Percentiles rank a stretch among this genome's conserved stretches.
phyloP scores from a whole-genome alignment of 2,113 vertebrate species.

The Cyanoliseus patagonus region DNA sequence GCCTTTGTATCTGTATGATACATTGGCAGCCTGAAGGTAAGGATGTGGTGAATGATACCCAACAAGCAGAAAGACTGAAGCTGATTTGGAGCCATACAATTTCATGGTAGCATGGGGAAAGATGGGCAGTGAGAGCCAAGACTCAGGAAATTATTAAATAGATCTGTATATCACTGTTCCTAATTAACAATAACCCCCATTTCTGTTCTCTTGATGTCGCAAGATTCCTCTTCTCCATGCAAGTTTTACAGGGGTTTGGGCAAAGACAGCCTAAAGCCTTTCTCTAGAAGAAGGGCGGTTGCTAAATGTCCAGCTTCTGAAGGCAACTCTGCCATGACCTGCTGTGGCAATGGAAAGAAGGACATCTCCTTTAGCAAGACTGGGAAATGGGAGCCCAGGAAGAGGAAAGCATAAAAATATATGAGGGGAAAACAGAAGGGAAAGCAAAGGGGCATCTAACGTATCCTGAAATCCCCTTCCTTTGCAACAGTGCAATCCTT shows the following conservation, averaged over 20 bases:
- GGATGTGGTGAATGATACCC: not conserved
- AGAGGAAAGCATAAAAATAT: not conserved
- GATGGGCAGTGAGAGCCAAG: not conserved
- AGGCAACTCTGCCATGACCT: not conserved
- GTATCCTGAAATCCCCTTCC: not conserved
- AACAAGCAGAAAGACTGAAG: not conserved
- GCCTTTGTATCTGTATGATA: not conserved
- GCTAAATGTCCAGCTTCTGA: not conserved
- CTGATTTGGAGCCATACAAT: not conserved
- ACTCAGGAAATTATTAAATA: not conserved
- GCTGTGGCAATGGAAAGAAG: not conserved
- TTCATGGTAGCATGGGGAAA: not conserved
- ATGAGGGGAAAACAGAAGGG: not conserved
- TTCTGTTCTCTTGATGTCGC: not conserved
- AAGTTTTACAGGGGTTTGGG: not conserved
- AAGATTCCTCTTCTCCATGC: not conserved
- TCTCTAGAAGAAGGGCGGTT: not conserved
- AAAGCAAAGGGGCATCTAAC: not conserved
- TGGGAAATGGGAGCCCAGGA: not conserved
- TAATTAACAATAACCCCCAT: not conserved
- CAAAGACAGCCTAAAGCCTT: not conserved
- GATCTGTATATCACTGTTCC: not conserved
- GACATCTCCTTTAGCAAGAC: not conserved
- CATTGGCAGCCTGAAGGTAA: not conserved
- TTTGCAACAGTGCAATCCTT: rapidly evolving